These are phyloP conservation scores for Pseudachorutes palmiensis DNA, from an alignment of 1,140 invertebrate genomes.

Conservation along the genomic window DNA sequence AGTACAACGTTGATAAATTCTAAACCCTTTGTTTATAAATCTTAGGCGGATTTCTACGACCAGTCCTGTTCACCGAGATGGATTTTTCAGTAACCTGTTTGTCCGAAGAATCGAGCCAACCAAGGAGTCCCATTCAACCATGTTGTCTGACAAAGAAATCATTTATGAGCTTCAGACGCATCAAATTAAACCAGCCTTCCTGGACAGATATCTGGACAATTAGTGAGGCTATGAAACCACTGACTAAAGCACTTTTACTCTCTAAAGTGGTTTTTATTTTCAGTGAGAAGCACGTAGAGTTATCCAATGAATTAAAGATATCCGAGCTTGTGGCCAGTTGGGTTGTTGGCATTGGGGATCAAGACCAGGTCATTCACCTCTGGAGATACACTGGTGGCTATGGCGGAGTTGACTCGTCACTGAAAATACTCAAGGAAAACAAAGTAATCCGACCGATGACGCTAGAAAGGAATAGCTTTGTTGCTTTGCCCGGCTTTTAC, in stretches of 20 bases:
- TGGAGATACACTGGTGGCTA: slow-evolving; percentile 92
- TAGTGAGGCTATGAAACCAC: slow-evolving; percentile 61
- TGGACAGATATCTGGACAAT: slow-evolving; percentile 75
- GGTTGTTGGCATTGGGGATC: slow-evolving; percentile 89
- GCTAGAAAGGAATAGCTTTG: too few species aligned
- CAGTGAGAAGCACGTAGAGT: slow-evolving; percentile 71
- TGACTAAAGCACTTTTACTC: slow-evolving; percentile 25
- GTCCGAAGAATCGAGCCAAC: slow-evolving; percentile 86
- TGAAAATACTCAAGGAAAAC: slow-evolving; percentile 61
- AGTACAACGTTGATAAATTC: too few species aligned
- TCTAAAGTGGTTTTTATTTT: slow-evolving; percentile 39
- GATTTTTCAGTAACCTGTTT: slow-evolving; percentile 80
- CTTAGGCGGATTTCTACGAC: too few species aligned
- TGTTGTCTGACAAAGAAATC: slow-evolving; percentile 87
- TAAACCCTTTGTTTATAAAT: too few species aligned
- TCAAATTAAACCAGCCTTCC: slow-evolving; percentile 78
- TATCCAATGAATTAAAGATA: slow-evolving; percentile 66
- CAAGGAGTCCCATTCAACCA: slow-evolving; percentile 88
- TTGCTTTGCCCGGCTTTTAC: too few species aligned
- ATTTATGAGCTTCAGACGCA: slow-evolving; percentile 92
- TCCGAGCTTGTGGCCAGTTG: slow-evolving; percentile 71
- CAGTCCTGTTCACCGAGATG: too few species aligned
- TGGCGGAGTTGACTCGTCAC: slow-evolving; percentile 71
- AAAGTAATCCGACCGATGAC: slow-evolving; percentile 48
- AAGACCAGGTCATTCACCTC: slow-evolving; percentile 91